phyloP scores from a whole-genome alignment of 2,113 vertebrate genomes.

The Synchiropus splendidus region DNA sequence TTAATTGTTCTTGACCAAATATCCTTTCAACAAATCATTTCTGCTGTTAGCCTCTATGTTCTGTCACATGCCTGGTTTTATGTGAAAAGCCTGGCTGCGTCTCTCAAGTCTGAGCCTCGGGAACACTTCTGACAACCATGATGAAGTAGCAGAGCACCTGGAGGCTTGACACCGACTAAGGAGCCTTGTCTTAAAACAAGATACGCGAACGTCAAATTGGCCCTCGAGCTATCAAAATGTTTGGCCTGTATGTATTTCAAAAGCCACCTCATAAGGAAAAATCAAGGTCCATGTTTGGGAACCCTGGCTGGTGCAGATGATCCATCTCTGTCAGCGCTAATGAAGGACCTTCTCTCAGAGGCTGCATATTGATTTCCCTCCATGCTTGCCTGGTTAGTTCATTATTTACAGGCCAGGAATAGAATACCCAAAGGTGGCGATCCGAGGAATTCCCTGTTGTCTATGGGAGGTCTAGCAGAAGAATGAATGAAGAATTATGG shows the following conservation, averaged over 20 bases:
- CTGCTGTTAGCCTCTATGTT: too few relatives aligned
- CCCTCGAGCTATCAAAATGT: too few relatives aligned
- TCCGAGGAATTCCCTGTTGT: slow-evolving; percentile 22
- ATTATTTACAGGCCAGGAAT: slow-evolving; percentile 17
- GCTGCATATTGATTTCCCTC: slow-evolving; percentile 29
- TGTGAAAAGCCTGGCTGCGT: too few relatives aligned
- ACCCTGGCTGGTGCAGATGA: neutral
- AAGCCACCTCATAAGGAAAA: too few relatives aligned
- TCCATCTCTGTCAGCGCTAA: slow-evolving; percentile 30
- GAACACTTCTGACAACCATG: slow-evolving; percentile 17
- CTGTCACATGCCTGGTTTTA: too few relatives aligned
- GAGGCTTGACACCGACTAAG: slow-evolving; percentile 5
- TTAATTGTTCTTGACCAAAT: too few relatives aligned
- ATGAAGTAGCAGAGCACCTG: slow-evolving; percentile 20
- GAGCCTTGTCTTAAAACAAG: slow-evolving; percentile 16
- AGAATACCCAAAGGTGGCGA: slow-evolving; percentile 17
- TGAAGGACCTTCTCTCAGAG: slow-evolving; percentile 15
- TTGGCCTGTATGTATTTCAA: too few relatives aligned
- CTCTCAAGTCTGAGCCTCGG: slow-evolving; percentile 5
- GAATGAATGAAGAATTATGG: slow-evolving; percentile 27
- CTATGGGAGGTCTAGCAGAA: slow-evolving; percentile 5
- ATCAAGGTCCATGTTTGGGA: too few relatives aligned
- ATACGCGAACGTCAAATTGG: neutral
- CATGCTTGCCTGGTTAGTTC: slow-evolving; percentile 12
- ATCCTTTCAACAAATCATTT: too few relatives aligned